Evolutionary conservation across 2,888 invertebrate species (phyloP), one percentile per base, ranked within the genome.

Genomic region (Elysia crispata): DNA sequence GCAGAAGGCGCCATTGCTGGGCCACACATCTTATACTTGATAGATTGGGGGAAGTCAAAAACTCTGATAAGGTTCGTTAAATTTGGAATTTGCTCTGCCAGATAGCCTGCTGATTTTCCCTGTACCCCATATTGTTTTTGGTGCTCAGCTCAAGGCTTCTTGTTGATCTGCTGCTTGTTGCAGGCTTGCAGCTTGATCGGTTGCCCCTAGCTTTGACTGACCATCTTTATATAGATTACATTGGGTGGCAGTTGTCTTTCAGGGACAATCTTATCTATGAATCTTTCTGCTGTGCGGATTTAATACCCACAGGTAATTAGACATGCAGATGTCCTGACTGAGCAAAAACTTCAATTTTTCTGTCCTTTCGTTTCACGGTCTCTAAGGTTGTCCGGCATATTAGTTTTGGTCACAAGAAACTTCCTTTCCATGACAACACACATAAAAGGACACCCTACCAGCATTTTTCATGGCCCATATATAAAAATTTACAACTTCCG

Each of bases 181-280:
- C 33, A 41, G 8, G 31, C 33, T 70, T 70, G 70, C 5, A 70
- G 70, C 70, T 70, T n/a, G 70, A 70, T 70, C 70, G 70, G 70
- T 70, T 70, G 70, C 70, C 41, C 70, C 70, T 70, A 41, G 33
- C 70, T 30, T 70, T 70, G 70, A n/a, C 70, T 70, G 31, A 70
- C 33, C 70, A 41, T 70, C 33, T 70, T 70, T 70, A n/a, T 41
- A 11, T 70, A 70, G 70, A 70, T 31, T 33, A 70, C 70, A 70
- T 70, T 70, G 70, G 70, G 70, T 41, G 70, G 33, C 70, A 70
- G 31, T 31, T 70, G 70, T 70, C 41, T 3, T 31, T 70, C 33
- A 41, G 70, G 33, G 33, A 41, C 70, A 70, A 41, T 70, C 70
- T 70, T 31, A 70, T 70, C 70, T 70, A 70, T 70, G 31, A 31